phyloP scores from a whole-genome alignment of 2,888 invertebrate species.

The Mesorhabditis sp. region DNA sequence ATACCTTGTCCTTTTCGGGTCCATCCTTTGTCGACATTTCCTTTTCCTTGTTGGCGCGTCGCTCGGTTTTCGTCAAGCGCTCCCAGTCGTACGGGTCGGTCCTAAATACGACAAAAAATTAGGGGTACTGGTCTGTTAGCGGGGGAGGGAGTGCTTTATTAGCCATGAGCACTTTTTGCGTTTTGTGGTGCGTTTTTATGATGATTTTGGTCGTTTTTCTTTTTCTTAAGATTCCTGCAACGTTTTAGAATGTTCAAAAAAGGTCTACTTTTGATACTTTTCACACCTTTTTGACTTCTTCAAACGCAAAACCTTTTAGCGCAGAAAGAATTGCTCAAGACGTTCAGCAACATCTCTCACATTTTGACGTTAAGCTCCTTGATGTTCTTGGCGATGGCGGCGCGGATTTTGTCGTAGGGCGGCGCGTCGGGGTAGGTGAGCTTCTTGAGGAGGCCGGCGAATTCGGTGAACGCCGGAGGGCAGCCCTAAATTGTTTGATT shows the following conservation, averaged over 20 bases:
- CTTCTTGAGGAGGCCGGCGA: constrained; percentile 28
- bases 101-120: neutral
- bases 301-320: too few relatives aligned
- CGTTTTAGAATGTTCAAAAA: too few relatives aligned
- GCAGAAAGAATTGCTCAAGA: too few relatives aligned
- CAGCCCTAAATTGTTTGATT: constrained; percentile 25
- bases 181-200: too few relatives aligned
- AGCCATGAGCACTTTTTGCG: too few relatives aligned
- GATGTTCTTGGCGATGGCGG: constrained; percentile 15
- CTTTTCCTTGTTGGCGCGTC: neutral
- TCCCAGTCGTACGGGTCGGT: neutral
- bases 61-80: neutral
- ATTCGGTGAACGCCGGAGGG: constrained; percentile 35
- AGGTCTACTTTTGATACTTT: too few relatives aligned
- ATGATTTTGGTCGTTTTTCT: too few relatives aligned
- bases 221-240: too few relatives aligned
- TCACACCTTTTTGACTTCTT: too few relatives aligned
- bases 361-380: constrained; percentile 17
- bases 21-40: neutral
- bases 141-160: too few relatives aligned
- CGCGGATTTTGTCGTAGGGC: constrained; percentile 26
- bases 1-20: neutral
- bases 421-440: constrained; percentile 39
- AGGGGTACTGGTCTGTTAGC: neutral
- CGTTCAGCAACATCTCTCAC: neutral